phyloP scores from a whole-genome alignment of 2,888 invertebrate genomes.

The Eupithecia exiguata region DNA sequence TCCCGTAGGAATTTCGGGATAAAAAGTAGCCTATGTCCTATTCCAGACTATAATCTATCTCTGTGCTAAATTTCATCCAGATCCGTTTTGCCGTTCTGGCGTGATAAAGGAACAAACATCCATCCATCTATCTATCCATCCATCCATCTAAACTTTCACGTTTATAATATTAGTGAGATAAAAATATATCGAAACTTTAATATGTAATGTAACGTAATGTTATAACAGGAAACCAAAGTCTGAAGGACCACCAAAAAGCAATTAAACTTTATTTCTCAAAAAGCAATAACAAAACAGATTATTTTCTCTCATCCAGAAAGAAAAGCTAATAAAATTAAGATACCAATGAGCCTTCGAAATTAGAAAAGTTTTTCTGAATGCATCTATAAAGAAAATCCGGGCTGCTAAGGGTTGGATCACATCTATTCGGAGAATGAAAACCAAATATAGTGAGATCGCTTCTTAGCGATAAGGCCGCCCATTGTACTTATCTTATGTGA shows the following conservation, averaged over 20 bases:
- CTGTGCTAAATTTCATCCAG: no score
- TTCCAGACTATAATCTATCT: no score
- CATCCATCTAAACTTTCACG: no score
- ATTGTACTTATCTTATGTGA: no score
- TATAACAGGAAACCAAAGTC: neutral
- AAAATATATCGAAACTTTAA: neutral
- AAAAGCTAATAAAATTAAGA: conserved; percentile 31
- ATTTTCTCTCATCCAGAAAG: conserved; percentile 18
- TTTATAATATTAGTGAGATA: no score
- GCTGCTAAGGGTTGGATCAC: conserved; percentile 15
- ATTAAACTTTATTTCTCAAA: conserved; percentile 13
- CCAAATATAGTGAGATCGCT: no score
- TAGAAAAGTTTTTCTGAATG: conserved; percentile 42
- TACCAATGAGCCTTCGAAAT: conserved; percentile 36
- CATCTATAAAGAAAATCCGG: conserved; percentile 39
- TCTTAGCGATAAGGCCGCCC: no score
- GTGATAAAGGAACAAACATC: neutral
- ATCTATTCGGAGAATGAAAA: neutral
- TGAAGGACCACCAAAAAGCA: neutral
- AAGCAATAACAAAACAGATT: conserved; percentile 14
- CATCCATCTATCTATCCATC: no score
- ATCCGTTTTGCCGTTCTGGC: no score
- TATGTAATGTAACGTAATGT: neutral
- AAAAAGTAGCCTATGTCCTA: no score
- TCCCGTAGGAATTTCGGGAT: no score